phyloP scores from a whole-genome alignment of 1,140 invertebrate species.

The Drosophila azteca region DNA sequence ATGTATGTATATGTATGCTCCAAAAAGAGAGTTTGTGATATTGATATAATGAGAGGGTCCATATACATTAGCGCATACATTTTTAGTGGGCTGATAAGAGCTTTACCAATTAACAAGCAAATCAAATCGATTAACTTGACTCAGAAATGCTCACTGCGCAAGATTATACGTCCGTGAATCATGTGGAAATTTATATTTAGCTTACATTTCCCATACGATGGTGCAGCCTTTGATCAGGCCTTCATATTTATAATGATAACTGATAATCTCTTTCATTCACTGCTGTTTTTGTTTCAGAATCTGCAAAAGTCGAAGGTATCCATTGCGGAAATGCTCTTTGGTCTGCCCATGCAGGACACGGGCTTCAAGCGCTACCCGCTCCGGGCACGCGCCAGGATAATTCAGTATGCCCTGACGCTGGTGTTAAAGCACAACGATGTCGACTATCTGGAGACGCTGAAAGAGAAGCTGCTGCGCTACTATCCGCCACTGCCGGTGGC shows the following conservation, averaged over 20 bases:
- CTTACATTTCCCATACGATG: too few relatives aligned
- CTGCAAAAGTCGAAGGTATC: conserved; percentile 91
- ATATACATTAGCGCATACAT: too few relatives aligned
- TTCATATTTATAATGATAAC: too few relatives aligned
- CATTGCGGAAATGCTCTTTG: conserved; percentile 95
- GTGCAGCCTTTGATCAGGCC: too few relatives aligned
- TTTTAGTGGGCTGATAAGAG: conserved; percentile 4
- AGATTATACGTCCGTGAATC: background rate
- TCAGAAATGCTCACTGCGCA: background rate
- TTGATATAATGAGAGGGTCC: background rate
- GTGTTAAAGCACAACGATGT: conserved; percentile 92
- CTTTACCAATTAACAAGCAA: background rate
- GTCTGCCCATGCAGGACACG: conserved; percentile 94
- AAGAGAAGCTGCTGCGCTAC: conserved; percentile 87
- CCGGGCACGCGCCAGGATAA: conserved; percentile 90
- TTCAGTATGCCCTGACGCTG: conserved; percentile 96
- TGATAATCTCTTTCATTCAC: conserved; percentile 1
- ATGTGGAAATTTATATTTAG: background rate
- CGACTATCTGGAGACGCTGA: conserved; percentile 90
- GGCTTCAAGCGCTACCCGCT: conserved; percentile 94
- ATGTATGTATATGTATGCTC: too few relatives aligned
- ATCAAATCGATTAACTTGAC: conserved; percentile 4
- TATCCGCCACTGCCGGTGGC: conserved; percentile 86
- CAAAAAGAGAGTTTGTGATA: background rate
- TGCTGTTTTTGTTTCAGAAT: conserved; percentile 84